Evolutionary conservation across 2,888 invertebrate species (phyloP).

Genomic region (Drosophila affinis): DNA sequence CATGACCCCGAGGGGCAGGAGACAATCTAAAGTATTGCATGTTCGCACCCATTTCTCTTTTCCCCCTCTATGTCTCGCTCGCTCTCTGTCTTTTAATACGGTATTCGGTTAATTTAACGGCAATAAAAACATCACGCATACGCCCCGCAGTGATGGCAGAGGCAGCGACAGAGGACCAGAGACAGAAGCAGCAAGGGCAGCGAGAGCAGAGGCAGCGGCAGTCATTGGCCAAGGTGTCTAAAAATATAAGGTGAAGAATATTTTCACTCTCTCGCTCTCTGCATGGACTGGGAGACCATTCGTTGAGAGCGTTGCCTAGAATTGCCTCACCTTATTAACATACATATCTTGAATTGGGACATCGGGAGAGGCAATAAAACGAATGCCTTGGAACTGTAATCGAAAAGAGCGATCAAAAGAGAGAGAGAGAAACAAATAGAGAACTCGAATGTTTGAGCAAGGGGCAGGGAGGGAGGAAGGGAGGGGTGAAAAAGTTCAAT

Average conservation of each 20-base stretch:
- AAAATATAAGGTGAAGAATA: neutral
- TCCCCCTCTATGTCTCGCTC: neutral
- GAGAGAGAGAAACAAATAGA: neutral
- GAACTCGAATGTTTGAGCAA: neutral
- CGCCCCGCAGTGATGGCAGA: constrained; percentile 62
- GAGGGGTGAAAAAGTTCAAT: constrained; percentile 51
- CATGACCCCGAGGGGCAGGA: constrained; percentile 35
- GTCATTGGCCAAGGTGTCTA: neutral
- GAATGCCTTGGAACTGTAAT: constrained; percentile 28
- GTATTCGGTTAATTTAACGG: constrained; percentile 68
- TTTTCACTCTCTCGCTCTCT: neutral
- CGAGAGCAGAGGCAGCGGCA: neutral
- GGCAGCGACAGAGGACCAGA: neutral
- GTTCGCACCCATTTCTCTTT: constrained; percentile 40
- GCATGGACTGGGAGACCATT: neutral
- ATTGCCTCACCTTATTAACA: neutral
- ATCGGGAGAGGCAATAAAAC: constrained; percentile 58
- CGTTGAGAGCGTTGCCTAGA: neutral
- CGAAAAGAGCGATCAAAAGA: constrained; percentile 14
- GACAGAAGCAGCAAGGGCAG: no score
- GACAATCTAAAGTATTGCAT: constrained; percentile 37
- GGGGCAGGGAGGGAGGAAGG: neutral
- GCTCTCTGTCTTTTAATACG: constrained; percentile 3
- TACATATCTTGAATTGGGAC: neutral
- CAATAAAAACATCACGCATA: constrained; percentile 77